phyloP scores from a whole-genome alignment of 2,888 invertebrate species.

The Phania funesta region DNA sequence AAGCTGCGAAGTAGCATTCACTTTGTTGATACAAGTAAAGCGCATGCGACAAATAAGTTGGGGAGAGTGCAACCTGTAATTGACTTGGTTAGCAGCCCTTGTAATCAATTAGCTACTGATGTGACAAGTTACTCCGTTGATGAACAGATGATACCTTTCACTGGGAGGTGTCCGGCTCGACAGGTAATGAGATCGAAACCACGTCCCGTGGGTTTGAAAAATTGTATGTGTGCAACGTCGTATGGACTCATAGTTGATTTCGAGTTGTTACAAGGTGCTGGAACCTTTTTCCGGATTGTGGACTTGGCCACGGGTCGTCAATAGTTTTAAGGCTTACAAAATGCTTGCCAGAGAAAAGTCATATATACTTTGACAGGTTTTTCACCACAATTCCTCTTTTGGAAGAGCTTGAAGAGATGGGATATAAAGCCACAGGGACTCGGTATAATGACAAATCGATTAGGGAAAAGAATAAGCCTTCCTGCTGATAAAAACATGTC shows the following conservation, averaged over 20 bases:
- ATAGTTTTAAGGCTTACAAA: conserved; percentile 61
- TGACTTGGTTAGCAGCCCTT: conserved; percentile 52
- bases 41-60: neutral
- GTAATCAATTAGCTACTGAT: conserved; percentile 7
- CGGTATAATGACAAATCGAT: conserved; percentile 1
- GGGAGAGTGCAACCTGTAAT: neutral
- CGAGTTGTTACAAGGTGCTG: conserved; percentile 61
- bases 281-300: conserved; percentile 50
- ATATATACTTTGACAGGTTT: neutral
- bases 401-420: neutral
- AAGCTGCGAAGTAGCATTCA: neutral
- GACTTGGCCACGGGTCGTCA: conserved; percentile 66
- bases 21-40: neutral
- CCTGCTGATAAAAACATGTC: conserved; percentile 23
- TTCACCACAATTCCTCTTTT: neutral
- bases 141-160: conserved; percentile 68
- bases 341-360: conserved; percentile 44
- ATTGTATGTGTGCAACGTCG: conserved; percentile 72
- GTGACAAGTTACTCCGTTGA: conserved; percentile 34
- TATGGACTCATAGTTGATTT: conserved; percentile 67
- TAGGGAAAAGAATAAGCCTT: neutral
- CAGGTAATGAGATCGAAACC: conserved; percentile 56
- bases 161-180: conserved; percentile 53
- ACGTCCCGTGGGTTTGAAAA: conserved; percentile 75
- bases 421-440: conserved; percentile 14